Evolutionary conservation across 2,113 vertebrate genomes (phyloP), one percentile per base, ranked within the genome.

Genomic region (Siniperca chuatsi): DNA sequence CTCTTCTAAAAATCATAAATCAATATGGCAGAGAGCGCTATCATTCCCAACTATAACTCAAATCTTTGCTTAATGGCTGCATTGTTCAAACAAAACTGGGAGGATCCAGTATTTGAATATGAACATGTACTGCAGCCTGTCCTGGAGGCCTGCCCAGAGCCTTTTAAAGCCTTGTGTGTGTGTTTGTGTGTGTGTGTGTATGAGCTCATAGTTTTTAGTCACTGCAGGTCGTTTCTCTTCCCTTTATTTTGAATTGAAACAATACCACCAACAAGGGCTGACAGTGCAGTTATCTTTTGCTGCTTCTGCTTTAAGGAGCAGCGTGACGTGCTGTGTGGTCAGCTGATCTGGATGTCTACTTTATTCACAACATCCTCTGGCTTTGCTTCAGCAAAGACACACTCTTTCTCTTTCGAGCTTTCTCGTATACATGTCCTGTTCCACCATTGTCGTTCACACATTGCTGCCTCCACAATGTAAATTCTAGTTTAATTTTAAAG

Each of bases 21-120:
- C 60, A 90, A 79, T 18, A 42, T 50, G 75, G 44, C 79, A 37
- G 44, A 55, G 46, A 82, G 37, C 5, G 1, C 37, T 21, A 40
- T 73, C 65, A 69, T 81, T 73, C 66, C 71, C 13, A 3, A 71
- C 40, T 69, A 6, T 42, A 21, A 74, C 48, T 86, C 67, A 68
- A 29, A 72, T 85, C 84, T 83, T 86, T 42, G 55, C 25, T 75
- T 81, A 75, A 79, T 81, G 79, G 84, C 75, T 76, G 82, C 78
- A 75, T 62, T 90, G 86, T 92, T 86, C 86, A 82, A 87, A 87
- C 79, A 87, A 60, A 66, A 52, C 74, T 62, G 79, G 79, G 78
- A 79, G 79, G 70, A 82, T 80, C 79, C 60, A 75, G 21, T 85
- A 82, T 87, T 87, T 87, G 71, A 82, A 86, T 78, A 70, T 75